phyloP scores from a whole-genome alignment of 2,797 vertebrate genomes.

The Podarcis siculus region DNA sequence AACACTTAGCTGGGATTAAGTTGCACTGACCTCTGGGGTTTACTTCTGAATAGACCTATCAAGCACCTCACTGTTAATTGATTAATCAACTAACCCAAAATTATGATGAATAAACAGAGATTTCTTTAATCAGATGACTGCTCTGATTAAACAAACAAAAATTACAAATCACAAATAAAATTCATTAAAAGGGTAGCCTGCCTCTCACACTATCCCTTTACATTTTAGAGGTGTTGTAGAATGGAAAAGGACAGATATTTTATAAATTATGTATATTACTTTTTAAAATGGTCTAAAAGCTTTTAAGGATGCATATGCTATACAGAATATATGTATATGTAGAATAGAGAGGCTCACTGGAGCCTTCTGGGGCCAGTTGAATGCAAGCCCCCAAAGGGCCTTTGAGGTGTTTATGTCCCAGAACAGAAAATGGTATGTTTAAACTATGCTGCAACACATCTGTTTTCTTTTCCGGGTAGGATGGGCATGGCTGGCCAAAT shows the following conservation, averaged over 20 bases:
- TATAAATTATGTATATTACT: background rate
- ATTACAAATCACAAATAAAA: background rate
- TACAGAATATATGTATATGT: too few species aligned
- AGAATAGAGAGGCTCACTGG: background rate
- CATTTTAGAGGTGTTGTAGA: background rate
- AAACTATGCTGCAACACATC: background rate
- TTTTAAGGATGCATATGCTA: background rate
- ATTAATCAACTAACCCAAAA: background rate
- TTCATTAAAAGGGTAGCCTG: background rate
- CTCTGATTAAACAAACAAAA: background rate
- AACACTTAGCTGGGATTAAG: background rate
- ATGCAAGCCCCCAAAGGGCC: background rate
- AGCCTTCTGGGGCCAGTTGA: background rate
- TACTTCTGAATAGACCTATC: background rate
- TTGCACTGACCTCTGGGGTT: background rate
- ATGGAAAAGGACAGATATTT: background rate
- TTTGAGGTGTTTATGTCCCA: background rate
- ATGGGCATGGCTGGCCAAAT: background rate
- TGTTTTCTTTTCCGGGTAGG: slow-evolving; percentile 3
- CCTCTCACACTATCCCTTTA: background rate
- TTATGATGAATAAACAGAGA: background rate
- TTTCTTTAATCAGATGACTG: background rate
- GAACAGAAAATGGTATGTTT: background rate
- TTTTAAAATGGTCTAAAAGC: background rate
- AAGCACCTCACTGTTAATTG: background rate